phyloP scores from a whole-genome alignment of 2,113 vertebrate species.

The Sorex araneus region DNA sequence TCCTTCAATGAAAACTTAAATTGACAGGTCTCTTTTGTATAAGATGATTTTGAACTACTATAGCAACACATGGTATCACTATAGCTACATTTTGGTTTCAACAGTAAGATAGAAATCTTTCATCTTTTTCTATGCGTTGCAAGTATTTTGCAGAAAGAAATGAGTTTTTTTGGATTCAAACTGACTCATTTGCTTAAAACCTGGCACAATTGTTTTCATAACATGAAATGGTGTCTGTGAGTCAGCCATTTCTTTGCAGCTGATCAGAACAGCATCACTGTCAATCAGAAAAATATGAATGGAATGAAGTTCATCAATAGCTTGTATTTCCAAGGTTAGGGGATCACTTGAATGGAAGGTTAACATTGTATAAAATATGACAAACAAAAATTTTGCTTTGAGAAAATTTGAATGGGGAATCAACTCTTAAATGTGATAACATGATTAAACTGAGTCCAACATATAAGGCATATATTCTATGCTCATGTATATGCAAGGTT shows the following conservation, averaged over 20 bases:
- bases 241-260: neutral
- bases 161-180: neutral
- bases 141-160: slow-evolving; percentile 14
- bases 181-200: neutral
- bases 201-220: neutral
- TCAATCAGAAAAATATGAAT: neutral
- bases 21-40: neutral
- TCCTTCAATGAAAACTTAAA: slow-evolving; percentile 27
- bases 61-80: neutral
- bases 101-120: neutral
- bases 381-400: neutral
- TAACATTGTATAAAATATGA: neutral
- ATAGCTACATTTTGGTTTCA: neutral
- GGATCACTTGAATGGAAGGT: neutral
- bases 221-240: neutral
- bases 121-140: neutral
- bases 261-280: neutral
- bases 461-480: neutral
- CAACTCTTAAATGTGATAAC: neutral
- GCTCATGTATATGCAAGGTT: neutral
- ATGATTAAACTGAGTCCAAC: neutral
- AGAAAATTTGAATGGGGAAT: slow-evolving; percentile 4
- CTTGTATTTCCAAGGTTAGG: slow-evolving; percentile 14
- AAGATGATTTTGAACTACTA: slow-evolving; percentile 39
- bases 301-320: neutral